A percentile compares a stretch with the other conserved stretches of the same genome.
phyloP scores from a whole-genome alignment of 2,888 invertebrate species.

The Isotomurus palustris region DNA sequence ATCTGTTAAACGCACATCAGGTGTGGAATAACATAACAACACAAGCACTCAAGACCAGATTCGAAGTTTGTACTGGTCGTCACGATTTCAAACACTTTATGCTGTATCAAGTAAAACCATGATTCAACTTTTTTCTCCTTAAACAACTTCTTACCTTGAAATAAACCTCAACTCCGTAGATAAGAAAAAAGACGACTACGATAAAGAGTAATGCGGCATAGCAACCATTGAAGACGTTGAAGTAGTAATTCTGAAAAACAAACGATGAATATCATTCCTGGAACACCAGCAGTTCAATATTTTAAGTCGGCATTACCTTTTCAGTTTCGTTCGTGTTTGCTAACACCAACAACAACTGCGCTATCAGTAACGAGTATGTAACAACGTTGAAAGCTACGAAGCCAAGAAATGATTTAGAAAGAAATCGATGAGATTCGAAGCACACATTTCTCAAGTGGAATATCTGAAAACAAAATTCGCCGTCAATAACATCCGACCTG shows the following conservation, averaged over 20 bases:
- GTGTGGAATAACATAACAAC: not conserved
- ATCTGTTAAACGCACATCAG: conserved; percentile 59
- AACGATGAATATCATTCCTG: not conserved
- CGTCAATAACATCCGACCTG: not conserved
- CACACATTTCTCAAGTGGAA: conserved; percentile 82
- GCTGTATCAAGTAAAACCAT: too few relatives aligned
- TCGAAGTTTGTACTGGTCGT: too few relatives aligned
- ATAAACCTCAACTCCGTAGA: conserved; percentile 90
- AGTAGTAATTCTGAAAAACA: conserved; percentile 61
- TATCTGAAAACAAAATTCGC: conserved; percentile 57
- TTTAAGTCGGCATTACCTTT: conserved; percentile 51
- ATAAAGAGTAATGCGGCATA: conserved; percentile 86
- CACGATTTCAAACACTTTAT: too few relatives aligned
- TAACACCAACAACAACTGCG: conserved; percentile 60
- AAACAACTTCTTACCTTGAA: conserved; percentile 73
- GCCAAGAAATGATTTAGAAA: conserved; percentile 84
- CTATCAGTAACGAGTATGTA: conserved; percentile 75
- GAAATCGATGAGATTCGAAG: conserved; percentile 82
- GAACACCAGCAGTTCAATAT: not conserved
- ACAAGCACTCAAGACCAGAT: not conserved
- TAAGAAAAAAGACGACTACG: conserved; percentile 85
- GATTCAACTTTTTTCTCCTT: too few relatives aligned
- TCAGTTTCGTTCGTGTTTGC: conserved; percentile 56
- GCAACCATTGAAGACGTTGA: conserved; percentile 84
- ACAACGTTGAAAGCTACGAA: conserved; percentile 85